These are phyloP conservation scores for Morus bassanus DNA, from an alignment of 2,797 vertebrate genomes.

Conservation along the genomic window DNA sequence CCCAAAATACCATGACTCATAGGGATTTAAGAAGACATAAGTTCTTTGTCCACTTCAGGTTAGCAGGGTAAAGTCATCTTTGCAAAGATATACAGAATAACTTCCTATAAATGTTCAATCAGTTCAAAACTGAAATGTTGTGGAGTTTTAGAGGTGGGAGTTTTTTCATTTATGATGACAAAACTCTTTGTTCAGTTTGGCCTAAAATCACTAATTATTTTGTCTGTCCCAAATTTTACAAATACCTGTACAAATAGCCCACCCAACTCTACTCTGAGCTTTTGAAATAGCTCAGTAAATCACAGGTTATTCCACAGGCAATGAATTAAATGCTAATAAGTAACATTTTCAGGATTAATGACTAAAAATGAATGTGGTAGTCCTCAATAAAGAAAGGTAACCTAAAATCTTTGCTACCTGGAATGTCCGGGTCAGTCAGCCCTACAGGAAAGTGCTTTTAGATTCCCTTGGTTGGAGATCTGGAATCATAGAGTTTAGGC, in stretches of 20 bases:
- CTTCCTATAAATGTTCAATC: neutral
- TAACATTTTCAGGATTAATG: neutral
- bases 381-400: neutral
- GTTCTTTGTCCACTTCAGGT: neutral
- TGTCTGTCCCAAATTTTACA: neutral
- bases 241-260: neutral
- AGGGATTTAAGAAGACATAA: neutral
- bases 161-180: neutral
- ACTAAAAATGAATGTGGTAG: rapidly evolving
- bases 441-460: neutral
- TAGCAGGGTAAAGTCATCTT: neutral
- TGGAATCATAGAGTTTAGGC: neutral
- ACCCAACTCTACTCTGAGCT: neutral
- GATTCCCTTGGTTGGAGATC: neutral
- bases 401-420: neutral
- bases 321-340: neutral
- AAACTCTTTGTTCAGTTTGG: neutral
- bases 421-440: neutral
- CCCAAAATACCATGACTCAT: neutral
- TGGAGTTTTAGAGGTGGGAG: neutral
- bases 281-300: neutral
- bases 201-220: neutral
- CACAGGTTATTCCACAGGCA: neutral
- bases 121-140: neutral
- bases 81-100: neutral